These are phyloP conservation scores for Oscheius sp. DNA, from an alignment of 2,888 invertebrate species.

Conservation along the genomic window DNA sequence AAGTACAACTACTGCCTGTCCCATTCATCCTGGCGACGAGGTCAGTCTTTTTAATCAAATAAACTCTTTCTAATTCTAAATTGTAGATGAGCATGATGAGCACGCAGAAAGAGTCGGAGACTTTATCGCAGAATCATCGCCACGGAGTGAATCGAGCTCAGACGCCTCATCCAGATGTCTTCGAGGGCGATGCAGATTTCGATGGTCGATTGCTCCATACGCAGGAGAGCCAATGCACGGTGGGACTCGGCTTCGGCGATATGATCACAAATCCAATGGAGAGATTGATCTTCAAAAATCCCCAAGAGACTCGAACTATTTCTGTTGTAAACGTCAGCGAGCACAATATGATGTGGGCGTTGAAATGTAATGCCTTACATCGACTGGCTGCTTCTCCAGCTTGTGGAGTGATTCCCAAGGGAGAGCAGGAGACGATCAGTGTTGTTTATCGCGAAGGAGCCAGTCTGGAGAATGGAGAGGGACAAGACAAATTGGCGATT, in stretches of 20 bases:
- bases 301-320: neutral
- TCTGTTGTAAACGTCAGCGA: neutral
- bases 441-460: neutral
- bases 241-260: constrained; percentile 7
- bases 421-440: neutral
- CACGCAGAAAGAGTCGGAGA: neutral
- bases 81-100: neutral
- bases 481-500: constrained; percentile 21
- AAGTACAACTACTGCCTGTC: neutral
- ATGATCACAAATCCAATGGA: constrained; percentile 22
- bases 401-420: constrained; percentile 5
- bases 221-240: constrained; percentile 5
- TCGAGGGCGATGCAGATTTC: neutral
- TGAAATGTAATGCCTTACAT: constrained; percentile 22
- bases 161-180: constrained; percentile 17
- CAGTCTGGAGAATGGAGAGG: neutral
- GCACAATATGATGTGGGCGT: constrained; percentile 22
- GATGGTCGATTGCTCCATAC: neutral
- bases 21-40: neutral
- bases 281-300: neutral
- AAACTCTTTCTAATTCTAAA: no score
- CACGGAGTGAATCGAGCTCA: constrained; percentile 7
- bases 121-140: neutral
- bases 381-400: constrained; percentile 23
- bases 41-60: no score